These are phyloP conservation scores for Sphaerophoria taeniata DNA, from an alignment of 2,888 invertebrate genomes.

Conservation along the genomic window DNA sequence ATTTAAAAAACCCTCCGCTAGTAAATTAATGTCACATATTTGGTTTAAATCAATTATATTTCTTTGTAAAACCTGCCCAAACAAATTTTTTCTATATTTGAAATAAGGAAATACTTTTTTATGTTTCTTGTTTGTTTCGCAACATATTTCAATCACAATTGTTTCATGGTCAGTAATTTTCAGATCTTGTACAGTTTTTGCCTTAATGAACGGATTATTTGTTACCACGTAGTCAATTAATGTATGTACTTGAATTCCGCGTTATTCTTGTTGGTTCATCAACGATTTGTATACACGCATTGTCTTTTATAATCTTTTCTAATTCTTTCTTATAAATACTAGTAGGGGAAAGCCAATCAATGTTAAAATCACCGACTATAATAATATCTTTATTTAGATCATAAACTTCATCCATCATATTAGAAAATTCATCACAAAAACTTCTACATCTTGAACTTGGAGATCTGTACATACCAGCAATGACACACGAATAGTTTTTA, in stretches of 20 bases:
- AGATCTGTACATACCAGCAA: slow-evolving; percentile 4
- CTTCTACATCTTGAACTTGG: neutral
- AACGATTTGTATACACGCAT: neutral
- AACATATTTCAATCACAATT: neutral
- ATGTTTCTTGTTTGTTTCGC: neutral
- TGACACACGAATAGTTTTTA: neutral
- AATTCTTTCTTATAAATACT: neutral
- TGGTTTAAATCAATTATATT: neutral
- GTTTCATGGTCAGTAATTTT: neutral
- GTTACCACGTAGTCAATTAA: neutral
- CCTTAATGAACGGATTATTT: neutral
- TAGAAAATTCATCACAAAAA: neutral
- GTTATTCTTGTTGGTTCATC: neutral
- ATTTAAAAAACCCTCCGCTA: neutral
- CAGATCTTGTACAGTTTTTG: neutral
- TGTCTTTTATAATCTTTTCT: neutral
- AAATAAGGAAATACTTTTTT: neutral
- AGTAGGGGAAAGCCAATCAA: neutral
- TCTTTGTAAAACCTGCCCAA: neutral
- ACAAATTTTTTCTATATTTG: neutral
- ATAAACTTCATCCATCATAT: neutral
- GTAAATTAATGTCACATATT: neutral
- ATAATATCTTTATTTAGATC: neutral
- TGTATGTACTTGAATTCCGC: neutral
- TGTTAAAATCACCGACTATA: slow-evolving; percentile 5